These are phyloP conservation scores for Eupithecia exiguata DNA, from an alignment of 2,888 invertebrate species.

Conservation along the genomic window DNA sequence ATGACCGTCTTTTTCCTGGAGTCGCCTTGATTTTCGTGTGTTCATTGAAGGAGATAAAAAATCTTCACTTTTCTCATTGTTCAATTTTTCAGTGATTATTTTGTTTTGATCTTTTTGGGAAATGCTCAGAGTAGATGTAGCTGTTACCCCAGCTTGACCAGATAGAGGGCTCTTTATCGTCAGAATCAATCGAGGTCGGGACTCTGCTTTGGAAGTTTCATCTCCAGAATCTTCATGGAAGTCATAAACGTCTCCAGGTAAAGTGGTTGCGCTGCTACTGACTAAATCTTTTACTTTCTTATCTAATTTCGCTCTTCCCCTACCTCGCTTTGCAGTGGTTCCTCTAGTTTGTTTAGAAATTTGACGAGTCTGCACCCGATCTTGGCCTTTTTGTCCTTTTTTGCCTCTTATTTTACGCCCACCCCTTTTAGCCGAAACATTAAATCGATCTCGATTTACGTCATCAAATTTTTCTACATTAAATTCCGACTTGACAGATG, in stretches of 20 bases:
- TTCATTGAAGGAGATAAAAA: constrained; percentile 86
- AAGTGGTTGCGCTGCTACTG: constrained; percentile 82
- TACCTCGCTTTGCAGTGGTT: constrained; percentile 71
- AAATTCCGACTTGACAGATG: constrained; percentile 43
- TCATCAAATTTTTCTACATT: constrained; percentile 48
- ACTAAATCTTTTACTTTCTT: constrained; percentile 77
- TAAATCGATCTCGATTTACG: constrained; percentile 49
- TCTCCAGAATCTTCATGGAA: constrained; percentile 96
- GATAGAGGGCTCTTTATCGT: constrained; percentile 90
- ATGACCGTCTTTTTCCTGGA: constrained; percentile 90
- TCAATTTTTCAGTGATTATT: constrained; percentile 59
- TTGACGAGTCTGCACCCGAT: constrained; percentile 77
- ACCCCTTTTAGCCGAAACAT: constrained; percentile 64
- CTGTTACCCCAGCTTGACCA: constrained; percentile 68
- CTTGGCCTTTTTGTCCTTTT: constrained; percentile 67
- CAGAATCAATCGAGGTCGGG: constrained; percentile 89
- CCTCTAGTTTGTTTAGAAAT: constrained; percentile 72
- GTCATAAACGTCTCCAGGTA: constrained; percentile 92
- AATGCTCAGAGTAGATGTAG: constrained; percentile 73
- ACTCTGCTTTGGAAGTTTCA: constrained; percentile 83
- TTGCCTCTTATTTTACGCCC: constrained; percentile 75
- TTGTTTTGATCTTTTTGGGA: constrained; percentile 69
- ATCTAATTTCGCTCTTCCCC: constrained; percentile 80
- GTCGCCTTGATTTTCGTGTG: constrained; percentile 91
- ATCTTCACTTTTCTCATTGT: constrained; percentile 82